phyloP scores from a whole-genome alignment of 2,888 invertebrate genomes.

The Octodonta nipae region DNA sequence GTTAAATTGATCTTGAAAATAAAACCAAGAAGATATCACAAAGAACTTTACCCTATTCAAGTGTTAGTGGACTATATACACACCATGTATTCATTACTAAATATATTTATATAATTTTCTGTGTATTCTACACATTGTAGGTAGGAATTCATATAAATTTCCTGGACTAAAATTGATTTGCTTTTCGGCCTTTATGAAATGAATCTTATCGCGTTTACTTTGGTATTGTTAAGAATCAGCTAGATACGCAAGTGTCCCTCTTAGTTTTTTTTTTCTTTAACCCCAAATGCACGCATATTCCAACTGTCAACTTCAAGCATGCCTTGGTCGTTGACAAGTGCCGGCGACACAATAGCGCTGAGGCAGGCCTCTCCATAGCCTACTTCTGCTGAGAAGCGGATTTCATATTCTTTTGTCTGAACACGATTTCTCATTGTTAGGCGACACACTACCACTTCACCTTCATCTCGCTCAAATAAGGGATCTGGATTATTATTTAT shows the following conservation, averaged over 20 bases:
- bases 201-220: too few relatives aligned
- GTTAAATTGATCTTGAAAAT: too few relatives aligned
- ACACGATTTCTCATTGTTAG: slow-evolving; percentile 26
- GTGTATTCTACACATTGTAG: too few relatives aligned
- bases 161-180: too few relatives aligned
- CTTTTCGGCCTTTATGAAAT: too few relatives aligned
- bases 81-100: too few relatives aligned
- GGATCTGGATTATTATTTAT: slow-evolving; percentile 1
- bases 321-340: background rate
- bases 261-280: slow-evolving; percentile 3
- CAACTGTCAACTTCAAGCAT: background rate
- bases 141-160: too few relatives aligned
- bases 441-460: slow-evolving; percentile 4
- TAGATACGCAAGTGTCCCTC: slow-evolving; percentile 9
- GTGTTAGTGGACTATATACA: too few relatives aligned
- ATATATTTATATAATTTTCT: too few relatives aligned
- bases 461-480: background rate
- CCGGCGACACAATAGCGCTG: slow-evolving; percentile 2
- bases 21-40: too few relatives aligned
- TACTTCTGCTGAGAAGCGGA: slow-evolving; percentile 23
- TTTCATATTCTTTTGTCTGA: slow-evolving; percentile 30
- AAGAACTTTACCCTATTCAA: too few relatives aligned
- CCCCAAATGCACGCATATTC: background rate
- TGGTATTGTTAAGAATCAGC: too few relatives aligned
- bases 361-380: background rate